Evolutionary conservation across 2,113 vertebrate species (phyloP), one percentile per base, ranked within the genome.

Genomic region (Campylomormyrus tamandua): DNA sequence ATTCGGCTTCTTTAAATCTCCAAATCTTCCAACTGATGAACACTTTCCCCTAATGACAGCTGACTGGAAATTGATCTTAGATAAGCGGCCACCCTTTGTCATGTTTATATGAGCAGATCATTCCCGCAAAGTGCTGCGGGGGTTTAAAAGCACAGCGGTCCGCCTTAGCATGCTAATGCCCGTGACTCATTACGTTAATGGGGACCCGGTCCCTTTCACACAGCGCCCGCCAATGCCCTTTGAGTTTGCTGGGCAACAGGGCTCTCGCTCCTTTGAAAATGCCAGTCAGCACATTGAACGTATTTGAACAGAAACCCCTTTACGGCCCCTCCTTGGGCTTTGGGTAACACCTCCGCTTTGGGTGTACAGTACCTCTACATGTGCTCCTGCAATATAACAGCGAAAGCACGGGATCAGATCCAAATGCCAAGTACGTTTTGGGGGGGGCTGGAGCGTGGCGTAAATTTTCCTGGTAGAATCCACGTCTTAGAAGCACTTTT

Each of bases 121-220:
- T 92, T 93, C 92, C 92, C 93, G 93, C 93, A 89, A 94, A 94
- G 91, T 94, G 87, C 91, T 92, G 92, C 89, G 93, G 91, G 94
- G 93, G 95, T 94, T 89, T 53, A 89, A 91, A 90, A 89, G 94
- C 93, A 90, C 91, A 93, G 94, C 93, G 93, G 93, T 94, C 93
- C 92, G 93, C 92, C 93, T 93, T 93, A 91, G 95, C 95, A 96
- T 96, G 95, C 94, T 95, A 96, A 95, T 95, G 94, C 94, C 92
- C 93, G 94, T 94, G 92, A 95, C 95, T 96, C 95, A 96, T 96
- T 95, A 96, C 95, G 95, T 95, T 95, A 96, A 96, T 95, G 93
- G 94, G 52, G 94, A 95, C 93, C 94, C 94, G 94, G 94, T 95
- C 94, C 93, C 94, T 93, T 91, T 93, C 89, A 93, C 93, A 90